A percentile compares a stretch with the other conserved stretches of the same genome.
Conservation (phyloP, 2,113 vertebrate species). For the Microtus richardsoni region DNA sequence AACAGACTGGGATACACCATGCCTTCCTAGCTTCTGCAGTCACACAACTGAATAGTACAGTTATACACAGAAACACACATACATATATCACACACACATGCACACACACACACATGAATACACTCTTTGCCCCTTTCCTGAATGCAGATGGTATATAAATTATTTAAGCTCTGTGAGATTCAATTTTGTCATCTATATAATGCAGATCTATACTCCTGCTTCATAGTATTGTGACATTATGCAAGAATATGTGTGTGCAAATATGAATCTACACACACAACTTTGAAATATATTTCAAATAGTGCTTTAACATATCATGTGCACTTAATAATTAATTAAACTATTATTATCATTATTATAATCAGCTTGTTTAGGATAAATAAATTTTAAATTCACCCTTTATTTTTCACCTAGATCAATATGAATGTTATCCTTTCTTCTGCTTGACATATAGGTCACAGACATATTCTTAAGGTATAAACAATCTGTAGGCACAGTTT, state of each 20-base stretch:
- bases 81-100: not conserved
- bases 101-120: not conserved
- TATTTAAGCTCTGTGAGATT: not conserved
- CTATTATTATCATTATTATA: not conserved
- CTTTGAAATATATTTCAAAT: constrained; percentile 19
- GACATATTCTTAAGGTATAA: not conserved
- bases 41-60: not conserved
- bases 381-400: not conserved
- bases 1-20: not conserved
- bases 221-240: not conserved
- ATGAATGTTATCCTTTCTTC: not conserved
- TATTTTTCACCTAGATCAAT: not conserved
- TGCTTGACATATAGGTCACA: not conserved
- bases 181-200: not conserved
- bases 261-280: not conserved
- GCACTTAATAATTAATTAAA: not conserved
- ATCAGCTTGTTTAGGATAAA: not conserved
- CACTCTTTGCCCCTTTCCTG: not conserved
- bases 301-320: not conserved
- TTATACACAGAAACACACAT: not conserved
- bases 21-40: not conserved
- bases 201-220: not conserved
- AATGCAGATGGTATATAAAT: not conserved
- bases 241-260: not conserved
- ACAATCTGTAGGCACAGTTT: not conserved